Conservation (phyloP, 1,140 invertebrate species). For the Macrobrachium rosenbergii region DNA sequence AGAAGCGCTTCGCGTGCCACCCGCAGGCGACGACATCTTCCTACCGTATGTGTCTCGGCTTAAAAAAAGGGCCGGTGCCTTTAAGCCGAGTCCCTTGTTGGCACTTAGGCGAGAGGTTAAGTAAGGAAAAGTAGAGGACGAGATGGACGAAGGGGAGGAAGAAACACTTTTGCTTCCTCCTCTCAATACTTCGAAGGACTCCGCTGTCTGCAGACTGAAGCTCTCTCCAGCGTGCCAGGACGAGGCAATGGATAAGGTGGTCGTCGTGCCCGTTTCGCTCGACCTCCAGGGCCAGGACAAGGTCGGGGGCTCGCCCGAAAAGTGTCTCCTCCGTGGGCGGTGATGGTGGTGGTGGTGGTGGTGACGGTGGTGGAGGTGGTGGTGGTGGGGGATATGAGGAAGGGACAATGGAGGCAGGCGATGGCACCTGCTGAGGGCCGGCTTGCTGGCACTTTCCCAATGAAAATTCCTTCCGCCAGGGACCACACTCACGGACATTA, state of each 20-base stretch:
- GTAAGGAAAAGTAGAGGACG: too few species aligned
- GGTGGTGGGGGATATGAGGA: conserved; percentile 18
- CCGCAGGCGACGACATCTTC: conserved; percentile 31
- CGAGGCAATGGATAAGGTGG: conserved; percentile 27
- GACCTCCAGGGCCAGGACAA: conserved; percentile 32
- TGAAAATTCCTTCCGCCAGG: conserved; percentile 28
- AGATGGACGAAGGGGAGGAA: too few species aligned
- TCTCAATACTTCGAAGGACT: background rate
- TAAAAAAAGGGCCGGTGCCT: conserved; percentile 18
- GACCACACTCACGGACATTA: conserved; percentile 55
- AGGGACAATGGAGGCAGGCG: conserved; percentile 17
- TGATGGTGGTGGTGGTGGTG: conserved; percentile 44
- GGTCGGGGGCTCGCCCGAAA: conserved; percentile 33
- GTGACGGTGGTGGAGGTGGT: conserved; percentile 19
- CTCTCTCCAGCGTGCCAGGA: conserved; percentile 36
- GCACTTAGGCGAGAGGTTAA: background rate
- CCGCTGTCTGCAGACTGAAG: conserved; percentile 31
- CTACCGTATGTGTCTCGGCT: conserved; percentile 7
- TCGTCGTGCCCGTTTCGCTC: conserved; percentile 21
- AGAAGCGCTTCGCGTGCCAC: conserved; percentile 15
- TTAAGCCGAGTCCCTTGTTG: background rate
- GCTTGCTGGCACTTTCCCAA: conserved; percentile 55
- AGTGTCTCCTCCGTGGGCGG: conserved; percentile 25
- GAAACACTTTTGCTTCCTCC: too few species aligned
- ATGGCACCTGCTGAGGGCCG: conserved; percentile 43